Conservation (phyloP, 2,113 vertebrate genomes). For the Notarius lentiginosus region DNA sequence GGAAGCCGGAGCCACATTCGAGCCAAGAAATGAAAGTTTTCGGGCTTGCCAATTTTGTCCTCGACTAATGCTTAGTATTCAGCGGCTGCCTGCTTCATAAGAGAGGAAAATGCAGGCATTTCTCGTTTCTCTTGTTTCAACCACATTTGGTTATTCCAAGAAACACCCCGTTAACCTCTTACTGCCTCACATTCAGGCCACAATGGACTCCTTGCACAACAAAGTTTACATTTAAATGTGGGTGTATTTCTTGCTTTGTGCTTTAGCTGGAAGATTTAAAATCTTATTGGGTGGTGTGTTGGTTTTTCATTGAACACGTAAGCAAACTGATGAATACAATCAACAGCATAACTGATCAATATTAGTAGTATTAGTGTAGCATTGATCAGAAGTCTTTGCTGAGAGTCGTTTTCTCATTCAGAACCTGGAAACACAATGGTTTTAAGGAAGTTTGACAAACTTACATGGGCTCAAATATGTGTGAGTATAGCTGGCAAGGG, state of each 20-base stretch:
- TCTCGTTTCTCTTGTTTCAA: conserved; percentile 19
- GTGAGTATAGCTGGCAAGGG: not conserved
- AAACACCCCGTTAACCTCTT: conserved; percentile 26
- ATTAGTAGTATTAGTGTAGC: not conserved
- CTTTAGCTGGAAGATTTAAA: not conserved
- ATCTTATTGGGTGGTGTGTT: not conserved
- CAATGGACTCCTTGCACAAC: not conserved
- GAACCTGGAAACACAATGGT: not conserved
- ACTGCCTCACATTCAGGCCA: not conserved
- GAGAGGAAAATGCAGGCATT: conserved; percentile 4
- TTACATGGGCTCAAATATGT: no score
- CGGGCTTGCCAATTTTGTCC: conserved; percentile 25
- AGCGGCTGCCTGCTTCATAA: not conserved
- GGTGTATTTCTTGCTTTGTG: not conserved
- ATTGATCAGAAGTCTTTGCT: not conserved
- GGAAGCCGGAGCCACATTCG: not conserved
- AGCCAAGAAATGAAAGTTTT: conserved; percentile 36
- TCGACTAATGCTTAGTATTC: conserved; percentile 10
- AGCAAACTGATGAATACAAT: not conserved
- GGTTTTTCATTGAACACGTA: not conserved
- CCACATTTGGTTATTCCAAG: conserved; percentile 13
- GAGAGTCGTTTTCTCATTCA: not conserved
- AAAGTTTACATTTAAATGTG: not conserved
- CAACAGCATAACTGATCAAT: not conserved
- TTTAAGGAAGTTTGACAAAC: not conserved